Evolutionary conservation across 2,113 vertebrate genomes (phyloP), one percentile per base, ranked within the genome.

Genomic region (Enhydra lutris): DNA sequence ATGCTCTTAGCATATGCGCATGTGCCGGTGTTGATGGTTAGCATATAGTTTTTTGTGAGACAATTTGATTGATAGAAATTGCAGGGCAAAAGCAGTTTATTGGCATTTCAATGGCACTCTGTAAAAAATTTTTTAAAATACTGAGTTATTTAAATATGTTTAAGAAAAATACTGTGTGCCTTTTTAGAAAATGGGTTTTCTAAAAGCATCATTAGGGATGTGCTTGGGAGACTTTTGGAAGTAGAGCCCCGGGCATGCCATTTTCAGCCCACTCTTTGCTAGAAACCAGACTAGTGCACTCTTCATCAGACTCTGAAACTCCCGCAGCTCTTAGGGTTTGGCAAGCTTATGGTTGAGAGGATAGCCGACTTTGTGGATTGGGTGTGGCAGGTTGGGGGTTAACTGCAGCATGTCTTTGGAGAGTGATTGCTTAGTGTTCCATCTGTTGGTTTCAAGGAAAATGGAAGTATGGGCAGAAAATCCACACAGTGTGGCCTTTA

Each of bases 161-260:
- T 95, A 85, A 82, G 94, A 63, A 84, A 94, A 94, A 74, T 84
- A 79, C 29, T 50, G 0, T 52, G 39, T 87, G 6, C 13, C 24
- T 97, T 96, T 94, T 21, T 73, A 76, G 69, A 81, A 76, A 76
- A 81, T 13, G 18, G 57, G 11, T 91, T 61, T 95, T 95, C 39
- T 39, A 39, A 39, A 39, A 42, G 15, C 10, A 61, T 81, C 55
- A 20, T 79, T 6, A 78, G 74, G 57, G 39, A 55, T 78, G 21
- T 95, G 39, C 26, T n/a, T 73, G 1, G 57, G 74, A 92, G 23
- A 57, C 55, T 73, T n/a, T 83, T 82, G 84, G 24, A 78, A 52
- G 29, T 21, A 11, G 63, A 90, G 20, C 34, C 67, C 45, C 23
- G 5, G 34, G 34, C 26, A 57, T 80, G 92, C 59, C 34, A 3